Evolutionary conservation across 2,113 vertebrate species (phyloP).

Genomic region (Salvelinus fontinalis): DNA sequence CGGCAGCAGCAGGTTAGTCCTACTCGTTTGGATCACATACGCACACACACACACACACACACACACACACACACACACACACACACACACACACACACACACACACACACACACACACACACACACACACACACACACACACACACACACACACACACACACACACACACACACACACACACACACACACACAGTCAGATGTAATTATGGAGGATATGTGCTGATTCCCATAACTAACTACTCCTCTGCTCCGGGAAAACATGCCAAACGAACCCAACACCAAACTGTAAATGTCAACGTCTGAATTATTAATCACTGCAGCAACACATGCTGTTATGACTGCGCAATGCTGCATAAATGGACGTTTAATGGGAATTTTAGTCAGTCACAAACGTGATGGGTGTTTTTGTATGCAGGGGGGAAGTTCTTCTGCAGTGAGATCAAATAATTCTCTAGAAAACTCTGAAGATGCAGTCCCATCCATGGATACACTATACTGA

Average conservation of each 20-base stretch:
- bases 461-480: too few species aligned
- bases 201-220: not conserved
- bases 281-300: slow-evolving; percentile 45
- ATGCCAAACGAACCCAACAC: slow-evolving; percentile 16
- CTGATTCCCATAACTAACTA: too few species aligned
- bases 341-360: slow-evolving; percentile 26
- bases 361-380: slow-evolving; percentile 23
- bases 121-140: slow-evolving; percentile 50
- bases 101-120: slow-evolving; percentile 50
- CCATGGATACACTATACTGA: too few species aligned
- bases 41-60: slow-evolving; percentile 50
- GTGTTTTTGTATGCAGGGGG: not conserved
- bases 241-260: slow-evolving; percentile 26
- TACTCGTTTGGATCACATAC: slow-evolving; percentile 45
- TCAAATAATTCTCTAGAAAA: too few species aligned
- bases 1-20: slow-evolving; percentile 48
- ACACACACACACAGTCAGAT: slow-evolving; percentile 40
- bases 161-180: slow-evolving; percentile 51
- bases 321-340: slow-evolving; percentile 39
- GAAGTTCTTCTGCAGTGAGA: too few species aligned
- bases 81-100: slow-evolving; percentile 49
- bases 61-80: slow-evolving; percentile 50
- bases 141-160: slow-evolving; percentile 51
- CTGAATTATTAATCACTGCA: slow-evolving; percentile 45
- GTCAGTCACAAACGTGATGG: slow-evolving; percentile 28